These are phyloP conservation scores for Hippocampus kuda DNA, from an alignment of 2,797 vertebrate species.

Conservation along the genomic window DNA sequence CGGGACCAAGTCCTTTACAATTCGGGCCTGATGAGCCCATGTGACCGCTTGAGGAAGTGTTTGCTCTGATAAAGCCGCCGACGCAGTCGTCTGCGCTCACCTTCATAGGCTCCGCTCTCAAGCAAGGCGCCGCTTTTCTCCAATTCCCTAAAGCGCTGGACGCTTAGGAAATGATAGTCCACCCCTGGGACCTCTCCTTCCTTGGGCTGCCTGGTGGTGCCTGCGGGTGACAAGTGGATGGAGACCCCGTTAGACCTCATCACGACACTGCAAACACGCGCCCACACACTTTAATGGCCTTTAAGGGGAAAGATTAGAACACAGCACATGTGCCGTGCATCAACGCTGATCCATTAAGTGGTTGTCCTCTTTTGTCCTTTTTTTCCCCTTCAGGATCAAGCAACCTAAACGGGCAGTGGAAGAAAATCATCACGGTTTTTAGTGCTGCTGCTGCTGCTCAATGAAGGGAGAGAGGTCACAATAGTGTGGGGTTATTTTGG, in stretches of 20 bases:
- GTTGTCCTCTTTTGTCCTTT: conserved; percentile 1
- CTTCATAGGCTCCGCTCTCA: conserved; percentile 99
- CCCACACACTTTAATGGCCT: conserved; percentile 3
- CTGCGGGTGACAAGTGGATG: conserved; percentile 58
- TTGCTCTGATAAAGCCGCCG: conserved; percentile 40
- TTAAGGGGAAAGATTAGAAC: conserved; percentile 4
- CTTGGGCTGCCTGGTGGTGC: conserved; percentile 97
- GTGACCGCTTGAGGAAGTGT: conserved; percentile 31
- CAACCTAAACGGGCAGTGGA: not conserved
- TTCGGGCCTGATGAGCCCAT: not conserved
- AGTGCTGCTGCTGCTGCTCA: not conserved
- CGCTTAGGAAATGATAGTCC: conserved; percentile 97
- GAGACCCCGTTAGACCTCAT: conserved; percentile 22
- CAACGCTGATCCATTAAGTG: not conserved
- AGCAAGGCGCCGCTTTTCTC: conserved; percentile 94
- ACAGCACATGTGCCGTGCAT: not conserved
- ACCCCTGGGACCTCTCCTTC: conserved; percentile 98
- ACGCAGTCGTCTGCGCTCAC: conserved; percentile 58
- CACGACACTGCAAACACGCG: not conserved
- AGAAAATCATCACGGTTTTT: not conserved
- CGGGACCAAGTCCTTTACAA: conserved; percentile 6
- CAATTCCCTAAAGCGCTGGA: conserved; percentile 95
- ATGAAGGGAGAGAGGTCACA: too few relatives aligned
- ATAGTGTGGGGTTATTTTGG: too few relatives aligned
- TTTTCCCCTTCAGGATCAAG: not conserved